A percentile compares a stretch with the other conserved stretches of the same genome.
Conservation (phyloP, 1,140 invertebrate genomes). For the Zaprionus lachaisei region DNA sequence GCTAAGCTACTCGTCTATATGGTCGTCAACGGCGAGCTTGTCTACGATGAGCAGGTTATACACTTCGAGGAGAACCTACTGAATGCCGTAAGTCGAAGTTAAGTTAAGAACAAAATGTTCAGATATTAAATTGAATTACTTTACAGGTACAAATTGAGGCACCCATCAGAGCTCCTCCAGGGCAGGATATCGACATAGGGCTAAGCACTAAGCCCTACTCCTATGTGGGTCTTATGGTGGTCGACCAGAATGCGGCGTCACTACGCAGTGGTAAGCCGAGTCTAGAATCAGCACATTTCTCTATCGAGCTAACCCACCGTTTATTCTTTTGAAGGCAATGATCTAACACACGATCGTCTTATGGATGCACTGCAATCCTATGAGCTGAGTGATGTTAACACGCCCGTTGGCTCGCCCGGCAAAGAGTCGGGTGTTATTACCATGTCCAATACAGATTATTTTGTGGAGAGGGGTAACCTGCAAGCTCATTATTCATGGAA, state of each 20-base stretch:
- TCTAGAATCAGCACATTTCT: background rate
- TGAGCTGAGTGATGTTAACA: conserved; percentile 79
- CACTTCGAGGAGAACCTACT: conserved; percentile 91
- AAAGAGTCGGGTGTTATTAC: conserved; percentile 81
- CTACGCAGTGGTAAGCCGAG: conserved; percentile 87
- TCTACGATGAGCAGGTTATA: conserved; percentile 93
- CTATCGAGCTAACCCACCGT: background rate
- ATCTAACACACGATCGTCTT: conserved; percentile 73
- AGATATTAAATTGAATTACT: background rate
- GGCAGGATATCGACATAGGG: conserved; percentile 89
- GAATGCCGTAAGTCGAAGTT: conserved; percentile 89
- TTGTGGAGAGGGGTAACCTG: conserved; percentile 66
- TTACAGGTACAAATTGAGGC: conserved; percentile 74
- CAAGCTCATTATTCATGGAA: background rate
- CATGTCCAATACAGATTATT: conserved; percentile 80
- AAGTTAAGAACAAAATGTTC: background rate
- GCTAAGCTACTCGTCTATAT: conserved; percentile 93
- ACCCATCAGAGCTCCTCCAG: conserved; percentile 88
- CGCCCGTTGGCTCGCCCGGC: conserved; percentile 75
- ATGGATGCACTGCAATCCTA: conserved; percentile 84
- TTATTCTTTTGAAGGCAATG: conserved; percentile 48
- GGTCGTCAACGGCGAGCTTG: conserved; percentile 91
- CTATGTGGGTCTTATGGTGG: conserved; percentile 92
- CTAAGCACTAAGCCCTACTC: conserved; percentile 93
- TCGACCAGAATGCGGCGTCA: conserved; percentile 94